A percentile compares a stretch with the other conserved stretches of the same genome.
Conservation (phyloP, 2,888 invertebrate genomes). For the Apodemia mormo region DNA sequence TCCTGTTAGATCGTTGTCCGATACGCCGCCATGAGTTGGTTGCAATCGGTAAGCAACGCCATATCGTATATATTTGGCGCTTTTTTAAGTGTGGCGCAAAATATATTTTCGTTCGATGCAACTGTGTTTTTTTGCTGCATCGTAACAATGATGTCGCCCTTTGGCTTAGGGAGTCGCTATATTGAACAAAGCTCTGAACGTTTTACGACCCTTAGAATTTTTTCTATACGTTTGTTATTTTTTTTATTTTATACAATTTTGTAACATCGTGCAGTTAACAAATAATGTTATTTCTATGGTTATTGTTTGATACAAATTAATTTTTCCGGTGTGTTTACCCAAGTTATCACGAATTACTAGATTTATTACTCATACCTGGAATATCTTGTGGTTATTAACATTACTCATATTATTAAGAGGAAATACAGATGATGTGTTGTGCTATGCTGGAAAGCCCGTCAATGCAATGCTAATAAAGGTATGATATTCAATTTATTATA, state of each 20-base stretch:
- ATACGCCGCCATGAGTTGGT: conserved; percentile 47
- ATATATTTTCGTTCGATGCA: conserved; percentile 44
- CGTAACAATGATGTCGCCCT: conserved; percentile 68
- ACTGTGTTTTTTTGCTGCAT: conserved; percentile 52
- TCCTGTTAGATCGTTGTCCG: conserved; percentile 46
- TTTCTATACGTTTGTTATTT: not conserved
- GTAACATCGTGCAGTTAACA: conserved; percentile 2
- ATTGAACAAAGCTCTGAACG: conserved; percentile 50
- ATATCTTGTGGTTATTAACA: not conserved
- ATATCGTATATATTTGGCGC: conserved; percentile 51
- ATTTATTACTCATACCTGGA: conserved; percentile 4
- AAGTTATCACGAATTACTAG: not conserved
- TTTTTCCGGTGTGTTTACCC: not conserved
- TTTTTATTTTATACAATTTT: not conserved
- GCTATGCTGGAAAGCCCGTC: not conserved
- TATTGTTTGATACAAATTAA: not conserved
- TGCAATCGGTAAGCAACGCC: conserved; percentile 61
- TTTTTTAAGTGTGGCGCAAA: conserved; percentile 52
- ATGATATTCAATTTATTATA: too few species aligned
- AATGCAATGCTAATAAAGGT: too few species aligned
- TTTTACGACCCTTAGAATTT: conserved; percentile 35
- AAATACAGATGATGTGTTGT: not conserved
- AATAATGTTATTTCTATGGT: conserved; percentile 2
- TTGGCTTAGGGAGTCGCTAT: conserved; percentile 51
- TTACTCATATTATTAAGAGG: not conserved